Conservation (phyloP, 2,888 invertebrate species). For the Ganaspis brasiliensis region DNA sequence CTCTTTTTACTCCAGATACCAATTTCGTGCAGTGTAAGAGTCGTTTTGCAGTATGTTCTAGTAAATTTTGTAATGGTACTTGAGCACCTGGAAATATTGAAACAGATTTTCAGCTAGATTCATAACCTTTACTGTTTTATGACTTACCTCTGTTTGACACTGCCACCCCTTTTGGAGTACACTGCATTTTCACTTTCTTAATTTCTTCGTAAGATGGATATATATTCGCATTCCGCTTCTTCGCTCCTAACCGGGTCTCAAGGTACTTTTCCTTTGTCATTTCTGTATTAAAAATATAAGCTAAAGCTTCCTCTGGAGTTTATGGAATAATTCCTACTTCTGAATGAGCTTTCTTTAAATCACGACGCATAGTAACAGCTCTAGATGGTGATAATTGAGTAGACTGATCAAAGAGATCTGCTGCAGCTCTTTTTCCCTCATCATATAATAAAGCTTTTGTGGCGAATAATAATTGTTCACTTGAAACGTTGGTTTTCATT, state of each 20-base stretch:
- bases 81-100: no score
- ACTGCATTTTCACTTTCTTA: not conserved
- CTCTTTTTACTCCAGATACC: no score
- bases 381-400: not conserved
- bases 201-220: not conserved
- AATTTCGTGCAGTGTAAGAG: no score
- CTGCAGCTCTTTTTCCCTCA: slow-evolving; percentile 12
- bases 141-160: not conserved
- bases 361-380: not conserved
- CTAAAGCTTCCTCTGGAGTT: slow-evolving; percentile 39
- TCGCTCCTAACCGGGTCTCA: slow-evolving; percentile 7
- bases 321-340: not conserved
- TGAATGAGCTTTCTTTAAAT: not conserved
- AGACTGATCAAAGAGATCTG: not conserved
- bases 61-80: no score
- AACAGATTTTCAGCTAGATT: no score
- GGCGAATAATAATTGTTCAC: not conserved
- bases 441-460: not conserved
- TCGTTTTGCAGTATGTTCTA: slow-evolving; percentile 7
- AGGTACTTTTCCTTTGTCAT: slow-evolving; percentile 27
- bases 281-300: slow-evolving; percentile 20
- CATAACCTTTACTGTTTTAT: no score
- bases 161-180: not conserved
- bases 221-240: slow-evolving; percentile 20
- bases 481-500: no score